A percentile compares a stretch with the other conserved stretches of the same genome.
These are phyloP conservation scores for Dendroctonus ponderosae DNA, from an alignment of 1,140 invertebrate genomes.

Conservation along the genomic window DNA sequence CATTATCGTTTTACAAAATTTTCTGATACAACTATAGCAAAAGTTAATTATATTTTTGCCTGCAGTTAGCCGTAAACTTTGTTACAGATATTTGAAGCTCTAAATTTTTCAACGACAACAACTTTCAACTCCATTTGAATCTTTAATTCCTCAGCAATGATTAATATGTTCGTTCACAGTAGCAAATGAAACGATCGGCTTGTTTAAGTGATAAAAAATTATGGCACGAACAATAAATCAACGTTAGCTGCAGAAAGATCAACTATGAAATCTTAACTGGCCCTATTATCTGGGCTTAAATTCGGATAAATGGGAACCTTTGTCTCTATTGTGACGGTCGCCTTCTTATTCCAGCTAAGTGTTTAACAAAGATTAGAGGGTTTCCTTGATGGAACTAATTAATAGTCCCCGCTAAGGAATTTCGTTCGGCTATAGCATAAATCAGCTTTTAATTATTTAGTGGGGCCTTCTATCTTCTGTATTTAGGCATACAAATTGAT, in stretches of 20 bases:
- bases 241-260: neutral
- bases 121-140: too few relatives aligned
- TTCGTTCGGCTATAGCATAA: neutral
- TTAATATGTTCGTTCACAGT: too few relatives aligned
- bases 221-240: too few relatives aligned
- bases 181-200: too few relatives aligned
- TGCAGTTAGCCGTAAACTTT: too few relatives aligned
- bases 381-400: conserved; percentile 19
- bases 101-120: too few relatives aligned
- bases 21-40: too few relatives aligned
- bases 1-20: too few relatives aligned
- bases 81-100: too few relatives aligned
- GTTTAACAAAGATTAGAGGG: conserved; percentile 16
- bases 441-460: conserved; percentile 9
- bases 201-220: neutral
- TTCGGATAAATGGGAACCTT: conserved; percentile 18
- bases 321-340: conserved; percentile 16
- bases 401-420: conserved; percentile 5
- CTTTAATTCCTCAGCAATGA: too few relatives aligned
- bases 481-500: neutral
- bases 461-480: neutral
- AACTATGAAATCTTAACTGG: conserved; percentile 12
- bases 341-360: conserved; percentile 15
- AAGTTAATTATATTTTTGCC: too few relatives aligned
- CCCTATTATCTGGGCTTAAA: conserved; percentile 4